Evolutionary conservation across 2,888 invertebrate species (phyloP).

Genomic region (Idaea straminata): DNA sequence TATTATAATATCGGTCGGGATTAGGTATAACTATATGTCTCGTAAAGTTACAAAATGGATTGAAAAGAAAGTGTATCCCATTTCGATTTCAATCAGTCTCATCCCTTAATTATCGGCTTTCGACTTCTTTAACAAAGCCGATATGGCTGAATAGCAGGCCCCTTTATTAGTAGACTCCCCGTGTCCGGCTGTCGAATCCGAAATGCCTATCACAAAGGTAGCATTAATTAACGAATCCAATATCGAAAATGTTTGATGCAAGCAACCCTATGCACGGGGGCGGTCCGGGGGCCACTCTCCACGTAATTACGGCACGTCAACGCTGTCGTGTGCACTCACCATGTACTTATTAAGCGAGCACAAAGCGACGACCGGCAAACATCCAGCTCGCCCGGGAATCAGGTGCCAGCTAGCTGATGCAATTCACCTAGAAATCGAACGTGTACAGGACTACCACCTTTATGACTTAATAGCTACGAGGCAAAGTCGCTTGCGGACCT

Average conservation of each 20-base stretch:
- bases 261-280: constrained; percentile 20
- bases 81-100: background rate
- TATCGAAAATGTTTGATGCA: constrained; percentile 49
- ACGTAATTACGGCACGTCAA: constrained; percentile 54
- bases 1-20: background rate
- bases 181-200: constrained; percentile 38
- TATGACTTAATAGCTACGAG: constrained; percentile 30
- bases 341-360: constrained; percentile 40
- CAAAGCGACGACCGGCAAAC: constrained; percentile 44
- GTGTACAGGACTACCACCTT: constrained; percentile 18
- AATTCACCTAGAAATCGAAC: constrained; percentile 42
- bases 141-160: constrained; percentile 28
- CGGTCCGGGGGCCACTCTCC: constrained; percentile 39
- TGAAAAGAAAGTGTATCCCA: background rate
- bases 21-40: background rate
- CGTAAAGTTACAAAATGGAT: background rate
- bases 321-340: constrained; percentile 48
- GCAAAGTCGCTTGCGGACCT: constrained; percentile 16
- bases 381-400: constrained; percentile 38
- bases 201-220: constrained; percentile 49
- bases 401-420: constrained; percentile 50
- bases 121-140: constrained; percentile 22
- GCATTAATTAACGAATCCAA: constrained; percentile 56
- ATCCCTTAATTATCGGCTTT: background rate
- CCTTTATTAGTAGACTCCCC: constrained; percentile 41